These are phyloP conservation scores for Allobates femoralis DNA, from an alignment of 2,797 vertebrate genomes.

Conservation along the genomic window DNA sequence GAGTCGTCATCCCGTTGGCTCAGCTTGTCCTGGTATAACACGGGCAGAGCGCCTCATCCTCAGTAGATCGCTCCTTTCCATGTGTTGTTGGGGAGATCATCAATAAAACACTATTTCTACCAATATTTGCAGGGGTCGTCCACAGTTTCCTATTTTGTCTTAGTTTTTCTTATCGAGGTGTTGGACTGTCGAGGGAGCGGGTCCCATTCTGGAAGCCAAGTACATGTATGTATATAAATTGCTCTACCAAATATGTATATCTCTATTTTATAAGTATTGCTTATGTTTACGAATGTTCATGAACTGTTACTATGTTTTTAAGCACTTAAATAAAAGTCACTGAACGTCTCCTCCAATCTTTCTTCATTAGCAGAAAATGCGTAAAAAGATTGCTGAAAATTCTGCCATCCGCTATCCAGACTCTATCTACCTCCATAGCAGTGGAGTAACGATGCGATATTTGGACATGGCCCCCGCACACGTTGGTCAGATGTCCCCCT, in stretches of 20 bases:
- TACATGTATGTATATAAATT: constrained; percentile 25
- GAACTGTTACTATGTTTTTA: constrained; percentile 73
- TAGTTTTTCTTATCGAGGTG: not conserved
- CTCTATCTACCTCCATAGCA: too few relatives aligned
- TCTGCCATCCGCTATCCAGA: too few relatives aligned
- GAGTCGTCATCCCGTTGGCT: not conserved
- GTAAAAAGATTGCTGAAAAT: too few relatives aligned
- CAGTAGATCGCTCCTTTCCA: not conserved
- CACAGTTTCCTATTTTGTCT: not conserved
- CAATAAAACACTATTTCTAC: not conserved
- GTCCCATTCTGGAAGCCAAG: not conserved
- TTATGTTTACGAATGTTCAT: constrained; percentile 71
- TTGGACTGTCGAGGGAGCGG: not conserved
- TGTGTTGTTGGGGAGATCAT: not conserved
- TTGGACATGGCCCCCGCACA: too few relatives aligned
- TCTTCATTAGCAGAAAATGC: not conserved
- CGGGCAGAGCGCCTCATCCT: not conserved
- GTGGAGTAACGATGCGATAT: too few relatives aligned
- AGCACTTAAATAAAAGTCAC: constrained; percentile 80
- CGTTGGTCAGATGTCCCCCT: too few relatives aligned
- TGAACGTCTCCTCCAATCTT: constrained; percentile 61
- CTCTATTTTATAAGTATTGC: constrained; percentile 58
- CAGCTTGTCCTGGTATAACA: not conserved
- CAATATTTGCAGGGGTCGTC: not conserved
- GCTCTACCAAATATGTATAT: constrained; percentile 40